Evolutionary conservation across 2,888 invertebrate genomes (phyloP).

Genomic region (Nomada lathburiana): DNA sequence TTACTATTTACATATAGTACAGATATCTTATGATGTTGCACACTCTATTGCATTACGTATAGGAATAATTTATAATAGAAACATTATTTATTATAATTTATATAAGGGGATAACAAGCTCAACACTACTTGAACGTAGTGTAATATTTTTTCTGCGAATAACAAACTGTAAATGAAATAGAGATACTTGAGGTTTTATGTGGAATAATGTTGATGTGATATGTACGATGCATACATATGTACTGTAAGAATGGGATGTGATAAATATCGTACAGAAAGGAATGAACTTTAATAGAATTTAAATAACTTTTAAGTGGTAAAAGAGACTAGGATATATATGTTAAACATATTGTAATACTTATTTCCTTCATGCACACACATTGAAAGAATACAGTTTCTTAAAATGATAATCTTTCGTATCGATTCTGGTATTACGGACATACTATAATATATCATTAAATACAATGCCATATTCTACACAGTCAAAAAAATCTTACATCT

Average conservation of each 20-base stretch:
- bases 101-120: too few relatives aligned
- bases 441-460: not conserved
- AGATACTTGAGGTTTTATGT: too few relatives aligned
- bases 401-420: slow-evolving; percentile 44
- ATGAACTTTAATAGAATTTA: not conserved
- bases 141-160: too few relatives aligned
- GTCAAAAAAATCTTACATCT: not conserved
- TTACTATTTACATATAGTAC: too few relatives aligned
- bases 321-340: not conserved
- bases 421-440: slow-evolving; percentile 10
- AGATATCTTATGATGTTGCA: too few relatives aligned
- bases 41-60: too few relatives aligned
- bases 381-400: slow-evolving; percentile 5
- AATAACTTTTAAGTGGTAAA: not conserved
- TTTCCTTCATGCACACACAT: slow-evolving; percentile 5
- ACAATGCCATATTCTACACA: not conserved
- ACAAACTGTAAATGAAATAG: too few relatives aligned
- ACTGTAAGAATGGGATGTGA: slow-evolving; percentile 34
- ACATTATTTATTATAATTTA: too few relatives aligned
- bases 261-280: not conserved
- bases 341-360: slow-evolving; percentile 9
- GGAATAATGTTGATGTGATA: not conserved
- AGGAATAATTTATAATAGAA: too few relatives aligned
- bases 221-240: not conserved
- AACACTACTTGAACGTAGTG: too few relatives aligned